Base-by-base conservation (phyloP, 2,797 vertebrate genomes). In the Halcyon badia region DNA sequence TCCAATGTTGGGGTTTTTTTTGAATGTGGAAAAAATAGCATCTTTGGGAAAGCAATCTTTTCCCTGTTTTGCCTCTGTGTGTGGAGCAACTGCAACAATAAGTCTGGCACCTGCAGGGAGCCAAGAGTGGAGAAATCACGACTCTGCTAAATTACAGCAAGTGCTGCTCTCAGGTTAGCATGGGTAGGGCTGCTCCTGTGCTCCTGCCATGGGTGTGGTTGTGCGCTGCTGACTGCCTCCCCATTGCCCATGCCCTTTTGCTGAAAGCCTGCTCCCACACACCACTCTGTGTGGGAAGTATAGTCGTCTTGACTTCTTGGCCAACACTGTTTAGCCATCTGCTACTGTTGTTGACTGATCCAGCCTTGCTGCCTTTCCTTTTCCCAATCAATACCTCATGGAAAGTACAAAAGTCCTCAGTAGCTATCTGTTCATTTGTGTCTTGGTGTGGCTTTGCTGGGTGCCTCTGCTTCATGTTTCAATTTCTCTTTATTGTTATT, bases 151-250 rank as follows among this genome's bases (percentile, higher is more conserved):
- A 57, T 54, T 24, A 22, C 22, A 82, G 42, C 44, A 58, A 62
- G 25, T 44, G 22, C 21, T 46, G 19, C n/a, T 76, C 28, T 72
- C 11, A 30, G 65, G 15, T 54, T 48, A 73, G 51, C 30, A 39
- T 12, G 49, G 58, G 33, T 31, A 76, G 70, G 22, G 56, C 44
- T 82, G 41, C 25, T 76, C 10, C 49, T 62, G 0, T 39, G 18
- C 20, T 39, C 26, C 39, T 82, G 82, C 22, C 0, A 0, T 33
- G 52, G 57, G 14, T 44, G 70, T 2, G 24, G 19, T 65, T 51
- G n/a, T 35, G 66, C 49, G 37, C 14, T 68, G 21, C 33, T 16
- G 0, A 31, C 62, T 65, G 42, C n/a, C 24, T 75, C 31, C 19
- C 13, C 2, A 1, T 35, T 82, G 48, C 10, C n/a, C 6, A 4